phyloP scores from a whole-genome alignment of 1,140 invertebrate species.

The Drosophila dunni region DNA sequence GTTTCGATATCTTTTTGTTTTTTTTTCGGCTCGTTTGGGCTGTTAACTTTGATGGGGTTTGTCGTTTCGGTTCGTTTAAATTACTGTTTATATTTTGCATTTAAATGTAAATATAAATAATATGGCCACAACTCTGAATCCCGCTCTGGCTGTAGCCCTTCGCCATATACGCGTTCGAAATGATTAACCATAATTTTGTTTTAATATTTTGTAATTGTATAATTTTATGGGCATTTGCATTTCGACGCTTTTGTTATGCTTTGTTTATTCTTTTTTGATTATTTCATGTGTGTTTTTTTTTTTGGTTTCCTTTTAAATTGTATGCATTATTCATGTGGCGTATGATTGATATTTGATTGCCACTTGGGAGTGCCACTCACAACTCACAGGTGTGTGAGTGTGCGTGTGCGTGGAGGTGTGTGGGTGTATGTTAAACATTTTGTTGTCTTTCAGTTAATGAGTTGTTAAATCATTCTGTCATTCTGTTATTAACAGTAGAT shows the following conservation, averaged over 20 bases:
- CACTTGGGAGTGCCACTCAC: constrained; percentile 25
- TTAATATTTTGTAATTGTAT: constrained; percentile 83
- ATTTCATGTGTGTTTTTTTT: background rate
- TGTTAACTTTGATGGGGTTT: constrained; percentile 46
- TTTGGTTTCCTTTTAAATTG: constrained; percentile 39
- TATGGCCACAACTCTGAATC: constrained; percentile 5
- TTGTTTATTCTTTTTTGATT: constrained; percentile 5
- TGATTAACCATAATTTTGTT: constrained; percentile 73
- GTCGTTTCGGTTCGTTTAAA: constrained; percentile 51
- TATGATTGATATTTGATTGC: constrained; percentile 80
- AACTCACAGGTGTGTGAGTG: constrained; percentile 22
- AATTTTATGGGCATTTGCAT: constrained; percentile 77
- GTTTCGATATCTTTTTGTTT: constrained; percentile 28
- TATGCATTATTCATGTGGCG: constrained; percentile 76
- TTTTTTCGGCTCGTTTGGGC: constrained; percentile 28
- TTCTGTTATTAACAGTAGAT: background rate
- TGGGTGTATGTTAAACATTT: constrained; percentile 13
- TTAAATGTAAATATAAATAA: constrained; percentile 57
- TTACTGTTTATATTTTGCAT: constrained; percentile 72
- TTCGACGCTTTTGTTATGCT: constrained; percentile 28
- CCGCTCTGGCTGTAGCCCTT: background rate
- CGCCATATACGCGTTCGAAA: constrained; percentile 53
- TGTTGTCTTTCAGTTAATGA: constrained; percentile 19
- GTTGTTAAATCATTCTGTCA: constrained; percentile 20
- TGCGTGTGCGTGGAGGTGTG: constrained; percentile 2